Conservation (phyloP, 2,888 invertebrate species). For the Nipponacmea schrenckii region DNA sequence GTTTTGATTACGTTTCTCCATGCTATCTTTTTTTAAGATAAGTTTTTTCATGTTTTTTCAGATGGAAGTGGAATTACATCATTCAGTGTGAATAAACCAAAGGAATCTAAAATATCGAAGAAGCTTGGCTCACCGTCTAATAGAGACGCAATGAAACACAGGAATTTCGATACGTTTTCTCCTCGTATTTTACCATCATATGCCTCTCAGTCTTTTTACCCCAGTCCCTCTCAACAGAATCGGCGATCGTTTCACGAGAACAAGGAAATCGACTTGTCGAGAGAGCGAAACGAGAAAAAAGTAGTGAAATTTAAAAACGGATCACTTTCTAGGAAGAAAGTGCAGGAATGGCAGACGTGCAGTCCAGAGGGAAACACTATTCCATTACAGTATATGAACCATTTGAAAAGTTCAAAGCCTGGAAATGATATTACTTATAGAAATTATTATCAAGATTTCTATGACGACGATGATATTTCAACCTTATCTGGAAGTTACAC, state of each 20-base stretch:
- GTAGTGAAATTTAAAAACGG: not conserved
- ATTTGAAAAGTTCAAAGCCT: not conserved
- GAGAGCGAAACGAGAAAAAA: not conserved
- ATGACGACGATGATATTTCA: slow-evolving; percentile 54
- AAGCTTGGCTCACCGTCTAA: not conserved
- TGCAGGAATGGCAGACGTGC: not conserved
- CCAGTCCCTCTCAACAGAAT: not conserved
- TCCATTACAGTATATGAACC: not conserved
- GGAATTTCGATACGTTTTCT: not conserved
- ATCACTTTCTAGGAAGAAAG: not conserved
- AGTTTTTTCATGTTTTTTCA: not conserved
- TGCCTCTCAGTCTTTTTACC: not conserved
- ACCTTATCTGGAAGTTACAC: slow-evolving; percentile 60
- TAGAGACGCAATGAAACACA: not conserved
- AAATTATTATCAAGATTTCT: slow-evolving; percentile 11
- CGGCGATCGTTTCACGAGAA: slow-evolving; percentile 1
- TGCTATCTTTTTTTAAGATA: no score
- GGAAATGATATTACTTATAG: not conserved
- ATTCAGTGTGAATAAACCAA: not conserved
- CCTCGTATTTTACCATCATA: slow-evolving; percentile 5
- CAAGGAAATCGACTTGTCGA: not conserved
- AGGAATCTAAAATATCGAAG: not conserved
- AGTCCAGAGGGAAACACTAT: not conserved
- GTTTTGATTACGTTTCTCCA: no score
- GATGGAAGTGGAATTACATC: not conserved